A percentile compares a stretch with the other conserved stretches of the same genome.
phyloP scores from a whole-genome alignment of 2,797 vertebrate genomes.

The Syngnathus acus region DNA sequence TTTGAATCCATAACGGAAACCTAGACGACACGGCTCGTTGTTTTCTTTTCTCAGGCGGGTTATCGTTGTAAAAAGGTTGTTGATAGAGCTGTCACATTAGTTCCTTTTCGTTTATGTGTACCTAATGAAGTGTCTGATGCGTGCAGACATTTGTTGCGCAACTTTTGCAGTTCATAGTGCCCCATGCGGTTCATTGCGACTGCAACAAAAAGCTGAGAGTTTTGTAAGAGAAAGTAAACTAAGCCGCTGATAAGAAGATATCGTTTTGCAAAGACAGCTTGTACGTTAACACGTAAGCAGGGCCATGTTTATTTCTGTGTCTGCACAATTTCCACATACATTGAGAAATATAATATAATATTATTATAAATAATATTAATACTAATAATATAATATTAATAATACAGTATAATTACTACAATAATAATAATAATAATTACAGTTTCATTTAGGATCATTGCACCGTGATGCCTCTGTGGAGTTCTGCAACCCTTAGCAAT shows the following conservation, averaged over 20 bases:
- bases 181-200: background rate
- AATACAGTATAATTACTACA: no score
- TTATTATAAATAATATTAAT: no score
- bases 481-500: constrained; percentile 1
- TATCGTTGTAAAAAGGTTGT: background rate
- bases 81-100: background rate
- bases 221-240: constrained; percentile 36
- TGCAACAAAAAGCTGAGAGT: background rate
- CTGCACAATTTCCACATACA: background rate
- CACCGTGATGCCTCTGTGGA: background rate
- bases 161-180: constrained; percentile 12
- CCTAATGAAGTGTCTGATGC: constrained; percentile 7
- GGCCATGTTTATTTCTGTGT: background rate
- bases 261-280: constrained; percentile 32
- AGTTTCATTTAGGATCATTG: background rate
- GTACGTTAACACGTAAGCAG: background rate
- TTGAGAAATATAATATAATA: no score
- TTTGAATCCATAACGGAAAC: no score
- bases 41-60: background rate
- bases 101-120: background rate
- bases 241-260: constrained; percentile 32
- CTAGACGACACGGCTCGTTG: no score
- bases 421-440: background rate
- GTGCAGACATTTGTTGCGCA: constrained; percentile 15
- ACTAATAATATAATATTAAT: no score